These are phyloP conservation scores for Albula goreensis DNA, from an alignment of 2,113 vertebrate genomes.

Conservation along the genomic window DNA sequence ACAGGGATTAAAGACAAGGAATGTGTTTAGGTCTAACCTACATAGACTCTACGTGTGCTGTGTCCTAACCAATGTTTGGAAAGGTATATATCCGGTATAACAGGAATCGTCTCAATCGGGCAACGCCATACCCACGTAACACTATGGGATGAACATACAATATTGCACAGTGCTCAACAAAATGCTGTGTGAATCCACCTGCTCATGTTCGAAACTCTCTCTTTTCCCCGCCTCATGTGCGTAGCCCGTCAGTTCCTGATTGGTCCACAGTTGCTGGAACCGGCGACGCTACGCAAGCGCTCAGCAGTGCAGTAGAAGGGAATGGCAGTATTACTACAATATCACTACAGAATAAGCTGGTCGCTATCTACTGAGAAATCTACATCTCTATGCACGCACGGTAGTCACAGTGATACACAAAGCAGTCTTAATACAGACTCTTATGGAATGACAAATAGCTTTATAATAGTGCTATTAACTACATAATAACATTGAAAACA, in stretches of 20 bases:
- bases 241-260: constrained; percentile 75
- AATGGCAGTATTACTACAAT: constrained; percentile 90
- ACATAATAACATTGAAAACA: constrained; percentile 98
- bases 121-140: constrained; percentile 51
- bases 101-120: constrained; percentile 39
- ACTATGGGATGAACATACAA: constrained; percentile 68
- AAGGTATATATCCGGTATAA: constrained; percentile 36
- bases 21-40: constrained; percentile 53
- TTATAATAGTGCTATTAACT: constrained; percentile 96
- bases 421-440: constrained; percentile 89
- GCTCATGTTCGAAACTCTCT: constrained; percentile 46
- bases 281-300: constrained; percentile 72
- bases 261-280: constrained; percentile 76
- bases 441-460: constrained; percentile 98
- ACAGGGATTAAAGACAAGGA: constrained; percentile 39
- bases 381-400: constrained; percentile 96
- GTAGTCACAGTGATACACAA: constrained; percentile 99
- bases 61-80: constrained; percentile 59
- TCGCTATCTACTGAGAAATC: constrained; percentile 93
- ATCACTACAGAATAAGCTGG: constrained; percentile 91
- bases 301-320: constrained; percentile 86
- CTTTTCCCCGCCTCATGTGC: constrained; percentile 55
- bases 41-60: constrained; percentile 67
- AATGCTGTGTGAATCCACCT: constrained; percentile 84
- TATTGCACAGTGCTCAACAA: constrained; percentile 97